These are phyloP conservation scores for Troilus luridus DNA, from an alignment of 2,888 invertebrate species.

Conservation along the genomic window DNA sequence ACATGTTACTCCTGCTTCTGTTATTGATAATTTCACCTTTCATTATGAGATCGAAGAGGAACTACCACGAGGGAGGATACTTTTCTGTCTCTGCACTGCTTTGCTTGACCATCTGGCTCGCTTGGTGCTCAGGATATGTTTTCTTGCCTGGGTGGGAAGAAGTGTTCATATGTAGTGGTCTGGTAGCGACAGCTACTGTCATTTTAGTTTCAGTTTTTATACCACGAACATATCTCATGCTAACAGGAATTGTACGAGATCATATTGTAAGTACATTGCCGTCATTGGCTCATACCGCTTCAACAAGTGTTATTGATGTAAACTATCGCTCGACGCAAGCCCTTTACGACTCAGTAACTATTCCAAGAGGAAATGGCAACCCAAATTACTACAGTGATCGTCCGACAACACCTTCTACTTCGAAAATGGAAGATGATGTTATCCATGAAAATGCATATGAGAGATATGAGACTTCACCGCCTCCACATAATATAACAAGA, in stretches of 20 bases:
- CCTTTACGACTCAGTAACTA: slow-evolving; percentile 67
- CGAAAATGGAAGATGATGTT: slow-evolving; percentile 64
- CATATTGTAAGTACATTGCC: slow-evolving; percentile 70
- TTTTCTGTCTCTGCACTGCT: slow-evolving; percentile 72
- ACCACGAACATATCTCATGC: slow-evolving; percentile 79
- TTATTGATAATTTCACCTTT: slow-evolving; percentile 75
- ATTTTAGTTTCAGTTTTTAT: slow-evolving; percentile 77
- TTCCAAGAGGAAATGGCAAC: slow-evolving; percentile 64
- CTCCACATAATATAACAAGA: slow-evolving; percentile 67
- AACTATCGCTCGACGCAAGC: slow-evolving; percentile 68
- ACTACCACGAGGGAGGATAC: slow-evolving; percentile 77
- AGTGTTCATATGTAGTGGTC: slow-evolving; percentile 75
- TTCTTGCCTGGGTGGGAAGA: slow-evolving; percentile 70
- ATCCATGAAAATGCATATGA: slow-evolving; percentile 66
- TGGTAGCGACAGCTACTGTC: slow-evolving; percentile 76
- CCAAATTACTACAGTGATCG: slow-evolving; percentile 67
- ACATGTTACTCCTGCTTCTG: slow-evolving; percentile 74
- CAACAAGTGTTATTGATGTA: slow-evolving; percentile 69
- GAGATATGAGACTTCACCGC: slow-evolving; percentile 67
- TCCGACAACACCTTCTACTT: slow-evolving; percentile 65
- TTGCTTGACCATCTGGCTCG: slow-evolving; percentile 74
- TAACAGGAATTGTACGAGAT: slow-evolving; percentile 75
- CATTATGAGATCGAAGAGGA: slow-evolving; percentile 76
- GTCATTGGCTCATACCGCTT: slow-evolving; percentile 65
- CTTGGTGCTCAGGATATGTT: slow-evolving; percentile 74